Percentiles rank a stretch among this genome's conserved stretches.
Evolutionary conservation across 2,113 vertebrate genomes (phyloP).

Genomic region (Cololabis saira): DNA sequence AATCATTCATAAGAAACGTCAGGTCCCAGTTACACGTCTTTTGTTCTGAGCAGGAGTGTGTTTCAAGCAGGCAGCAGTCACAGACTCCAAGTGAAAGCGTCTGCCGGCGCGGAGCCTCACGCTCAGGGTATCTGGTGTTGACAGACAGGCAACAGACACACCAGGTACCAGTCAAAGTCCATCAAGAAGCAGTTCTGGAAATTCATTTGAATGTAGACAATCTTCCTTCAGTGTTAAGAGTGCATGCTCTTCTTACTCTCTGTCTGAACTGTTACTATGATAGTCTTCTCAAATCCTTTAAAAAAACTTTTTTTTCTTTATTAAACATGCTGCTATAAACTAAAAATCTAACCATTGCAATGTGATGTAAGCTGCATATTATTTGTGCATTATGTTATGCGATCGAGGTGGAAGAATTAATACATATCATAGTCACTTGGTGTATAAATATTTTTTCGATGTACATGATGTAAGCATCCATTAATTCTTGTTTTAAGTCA

Average conservation of each 20-base stretch:
- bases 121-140: slow-evolving; percentile 68
- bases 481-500: too few relatives aligned
- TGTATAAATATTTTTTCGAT: too few relatives aligned
- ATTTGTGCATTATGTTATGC: too few relatives aligned
- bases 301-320: not conserved
- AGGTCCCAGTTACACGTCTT: slow-evolving; percentile 31
- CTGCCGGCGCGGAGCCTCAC: slow-evolving; percentile 50
- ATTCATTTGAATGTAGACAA: slow-evolving; percentile 45
- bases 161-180: slow-evolving; percentile 70
- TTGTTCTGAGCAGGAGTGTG: slow-evolving; percentile 47
- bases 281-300: not conserved
- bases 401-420: too few relatives aligned
- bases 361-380: too few relatives aligned
- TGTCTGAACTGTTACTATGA: not conserved
- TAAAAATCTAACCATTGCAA: too few relatives aligned
- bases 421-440: too few relatives aligned
- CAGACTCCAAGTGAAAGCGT: slow-evolving; percentile 40
- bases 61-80: slow-evolving; percentile 65
- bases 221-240: slow-evolving; percentile 21
- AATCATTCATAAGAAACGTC: slow-evolving; percentile 55
- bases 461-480: too few relatives aligned
- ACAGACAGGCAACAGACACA: slow-evolving; percentile 74
- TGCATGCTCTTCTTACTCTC: slow-evolving; percentile 21
- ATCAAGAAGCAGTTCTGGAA: slow-evolving; percentile 63
- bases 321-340: too few relatives aligned